Evolutionary conservation across 2,797 vertebrate genomes (phyloP), one percentile per base, ranked within the genome.

Genomic region (Myripristis jacobus): DNA sequence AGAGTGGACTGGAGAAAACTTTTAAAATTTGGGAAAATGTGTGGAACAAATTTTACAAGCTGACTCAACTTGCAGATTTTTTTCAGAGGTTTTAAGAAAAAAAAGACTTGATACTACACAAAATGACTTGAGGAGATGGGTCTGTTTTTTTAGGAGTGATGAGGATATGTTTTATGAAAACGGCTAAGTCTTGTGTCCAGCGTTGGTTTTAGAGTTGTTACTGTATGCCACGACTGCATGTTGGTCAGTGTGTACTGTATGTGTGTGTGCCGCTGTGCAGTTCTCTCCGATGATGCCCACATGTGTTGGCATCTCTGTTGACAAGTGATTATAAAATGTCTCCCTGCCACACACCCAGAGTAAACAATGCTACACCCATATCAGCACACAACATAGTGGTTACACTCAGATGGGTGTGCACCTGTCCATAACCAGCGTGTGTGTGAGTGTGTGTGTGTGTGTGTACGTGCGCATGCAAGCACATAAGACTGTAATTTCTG

Each of bases 291-390:
- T 57, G 52, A 61, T 34, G 62, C 51, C 22, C 67, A 22, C 31
- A 47, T 70, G 50, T 66, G 59, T 27, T 38, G 27, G 57, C 6
- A 80, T 63, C 50, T 51, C 75, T 68, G 60, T 44, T 76, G 70
- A 76, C 68, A 66, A 68, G 68, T 48, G 53, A 73, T 62, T 36
- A 59, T 36, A 27, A 82, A 73, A 67, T 73, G 47, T 70, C 59
- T 67, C 48, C 2, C 36, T 60, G 63, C 70, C 65, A 70, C 63
- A 54, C 47, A 44, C 47, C 64, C 62, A 59, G 44, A 44, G 41
- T 73, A 75, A 84, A 79, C 73, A 83, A 58, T 59, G 61, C 71
- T 73, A 47, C 59, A 54, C 8, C 16, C 36, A 29, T 36, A 73
- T 74, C 51, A 76, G 70, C 54, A 58, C 60, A 73, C 41, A 19